phyloP scores from a whole-genome alignment of 2,113 vertebrate species.

The Passerina amoena region DNA sequence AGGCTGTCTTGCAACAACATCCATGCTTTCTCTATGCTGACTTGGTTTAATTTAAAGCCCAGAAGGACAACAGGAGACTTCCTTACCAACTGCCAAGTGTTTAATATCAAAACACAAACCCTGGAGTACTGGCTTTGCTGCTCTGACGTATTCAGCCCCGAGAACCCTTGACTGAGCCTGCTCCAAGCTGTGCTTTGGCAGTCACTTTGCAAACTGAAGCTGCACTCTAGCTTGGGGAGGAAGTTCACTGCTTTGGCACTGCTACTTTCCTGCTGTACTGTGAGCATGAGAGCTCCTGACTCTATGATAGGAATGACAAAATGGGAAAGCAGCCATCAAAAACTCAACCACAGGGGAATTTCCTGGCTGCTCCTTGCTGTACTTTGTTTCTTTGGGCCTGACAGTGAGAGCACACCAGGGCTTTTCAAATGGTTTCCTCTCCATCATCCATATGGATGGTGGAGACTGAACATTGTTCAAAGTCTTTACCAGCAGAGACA shows the following conservation, averaged over 20 bases:
- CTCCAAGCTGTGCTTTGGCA: not conserved
- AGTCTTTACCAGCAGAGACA: not conserved
- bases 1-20: not conserved
- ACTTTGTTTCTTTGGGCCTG: not conserved
- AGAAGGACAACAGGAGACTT: not conserved
- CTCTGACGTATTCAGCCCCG: not conserved
- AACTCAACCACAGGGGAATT: not conserved
- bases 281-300: not conserved
- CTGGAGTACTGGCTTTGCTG: not conserved
- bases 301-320: not conserved
- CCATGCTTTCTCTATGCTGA: rapidly evolving
- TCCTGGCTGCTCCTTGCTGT: not conserved
- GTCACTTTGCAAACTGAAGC: not conserved
- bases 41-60: not conserved
- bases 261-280: not conserved
- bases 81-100: not conserved
- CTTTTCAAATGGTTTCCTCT: not conserved
- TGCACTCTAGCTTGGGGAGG: not conserved
- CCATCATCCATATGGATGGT: not conserved
- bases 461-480: not conserved
- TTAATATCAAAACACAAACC: not conserved
- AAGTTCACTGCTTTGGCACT: not conserved
- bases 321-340: not conserved
- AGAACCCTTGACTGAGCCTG: not conserved
- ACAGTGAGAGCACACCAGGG: not conserved